These are phyloP conservation scores for Onchidella celtica DNA, from an alignment of 2,888 invertebrate species.

Conservation along the genomic window DNA sequence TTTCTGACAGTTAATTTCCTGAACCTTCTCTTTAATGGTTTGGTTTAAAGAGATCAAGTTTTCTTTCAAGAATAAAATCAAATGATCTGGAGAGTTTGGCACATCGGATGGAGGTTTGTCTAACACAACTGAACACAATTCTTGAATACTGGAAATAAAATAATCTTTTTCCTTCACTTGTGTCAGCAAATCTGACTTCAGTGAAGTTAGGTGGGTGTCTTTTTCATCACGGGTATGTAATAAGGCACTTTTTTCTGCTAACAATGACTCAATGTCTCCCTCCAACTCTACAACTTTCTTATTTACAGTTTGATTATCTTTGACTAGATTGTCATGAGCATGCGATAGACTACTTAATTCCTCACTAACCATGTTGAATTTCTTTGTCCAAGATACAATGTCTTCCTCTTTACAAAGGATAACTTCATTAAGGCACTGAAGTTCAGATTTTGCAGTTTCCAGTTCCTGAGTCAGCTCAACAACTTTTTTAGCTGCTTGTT, in stretches of 20 bases:
- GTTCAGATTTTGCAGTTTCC: not conserved
- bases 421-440: conserved; percentile 15
- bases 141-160: conserved; percentile 26
- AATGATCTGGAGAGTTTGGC: conserved; percentile 2
- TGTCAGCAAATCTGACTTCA: not conserved
- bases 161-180: conserved; percentile 13
- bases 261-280: conserved; percentile 13
- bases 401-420: conserved; percentile 5
- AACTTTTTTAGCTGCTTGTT: not conserved
- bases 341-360: not conserved
- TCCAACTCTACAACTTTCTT: conserved; percentile 40
- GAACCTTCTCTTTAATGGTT: not conserved
- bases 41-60: not conserved
- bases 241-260: conserved; percentile 44
- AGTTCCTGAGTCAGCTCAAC: conserved; percentile 11
- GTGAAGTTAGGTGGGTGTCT: not conserved
- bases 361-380: not conserved
- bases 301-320: not conserved
- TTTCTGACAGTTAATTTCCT: not conserved
- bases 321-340: conserved; percentile 21
- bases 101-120: not conserved
- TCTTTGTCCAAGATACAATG: not conserved
- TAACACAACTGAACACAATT: conserved; percentile 15
- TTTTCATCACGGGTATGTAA: conserved; percentile 17
- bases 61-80: conserved; percentile 6